Conservation (phyloP, 2,113 vertebrate genomes). For the Percopsis transmontana region DNA sequence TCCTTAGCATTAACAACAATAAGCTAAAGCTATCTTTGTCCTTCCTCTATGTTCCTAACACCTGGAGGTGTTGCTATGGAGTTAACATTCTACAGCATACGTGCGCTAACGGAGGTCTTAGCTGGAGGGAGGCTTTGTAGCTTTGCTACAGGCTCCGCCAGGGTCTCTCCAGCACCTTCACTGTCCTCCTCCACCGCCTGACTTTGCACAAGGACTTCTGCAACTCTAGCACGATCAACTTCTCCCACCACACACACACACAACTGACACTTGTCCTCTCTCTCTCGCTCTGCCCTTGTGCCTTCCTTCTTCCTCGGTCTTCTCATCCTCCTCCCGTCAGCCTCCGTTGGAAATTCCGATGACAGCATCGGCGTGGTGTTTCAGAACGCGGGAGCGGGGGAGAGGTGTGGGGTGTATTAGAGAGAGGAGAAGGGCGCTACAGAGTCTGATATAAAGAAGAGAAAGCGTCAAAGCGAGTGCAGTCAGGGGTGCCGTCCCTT, state of each 20-base stretch:
- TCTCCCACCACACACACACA: constrained; percentile 23
- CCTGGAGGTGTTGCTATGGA: constrained; percentile 39
- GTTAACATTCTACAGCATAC: constrained; percentile 45
- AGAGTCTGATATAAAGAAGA: constrained; percentile 7
- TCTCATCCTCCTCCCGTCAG: constrained; percentile 46
- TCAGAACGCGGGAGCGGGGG: constrained; percentile 50
- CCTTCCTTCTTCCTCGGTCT: constrained; percentile 37
- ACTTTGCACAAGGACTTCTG: constrained; percentile 70
- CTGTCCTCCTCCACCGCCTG: constrained; percentile 30
- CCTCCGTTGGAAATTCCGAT: constrained; percentile 56
- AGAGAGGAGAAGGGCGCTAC: constrained; percentile 8
- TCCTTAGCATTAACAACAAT: no score
- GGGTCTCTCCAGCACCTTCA: constrained; percentile 29
- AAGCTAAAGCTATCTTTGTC: not conserved
- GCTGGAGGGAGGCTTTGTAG: constrained; percentile 20
- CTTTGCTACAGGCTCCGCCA: constrained; percentile 20
- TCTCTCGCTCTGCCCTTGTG: constrained; percentile 23
- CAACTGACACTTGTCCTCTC: constrained; percentile 21
- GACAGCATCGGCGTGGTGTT: constrained; percentile 55
- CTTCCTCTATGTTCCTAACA: constrained; percentile 14
- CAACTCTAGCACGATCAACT: constrained; percentile 50
- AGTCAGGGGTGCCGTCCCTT: constrained; percentile 21
- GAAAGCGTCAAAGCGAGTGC: constrained; percentile 30
- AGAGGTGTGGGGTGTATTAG: constrained; percentile 33
- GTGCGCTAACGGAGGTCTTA: constrained; percentile 27